Base-by-base conservation (phyloP, 1,140 invertebrate species). In the Zaprionus lachaisei region DNA sequence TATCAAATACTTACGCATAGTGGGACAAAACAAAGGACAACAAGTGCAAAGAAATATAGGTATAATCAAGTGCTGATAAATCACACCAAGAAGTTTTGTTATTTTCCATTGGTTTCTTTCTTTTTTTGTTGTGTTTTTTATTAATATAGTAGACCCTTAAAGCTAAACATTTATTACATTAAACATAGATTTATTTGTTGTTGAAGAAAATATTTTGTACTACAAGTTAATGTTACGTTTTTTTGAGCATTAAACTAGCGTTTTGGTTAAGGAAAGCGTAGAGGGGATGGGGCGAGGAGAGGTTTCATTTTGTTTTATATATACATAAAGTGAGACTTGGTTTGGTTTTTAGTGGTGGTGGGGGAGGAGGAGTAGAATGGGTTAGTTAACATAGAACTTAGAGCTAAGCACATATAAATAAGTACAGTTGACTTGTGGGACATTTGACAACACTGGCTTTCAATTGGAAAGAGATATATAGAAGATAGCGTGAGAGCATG, bases 231-330 rank as follows among this genome's bases (percentile, higher is more conserved):
- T 73, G 77, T 89, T 78, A 76, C 26, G 67, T 66, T 47, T 75
- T 66, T 47, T 75, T 79, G 68, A 79, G 82, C 68, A 76, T 86
- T 72, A 87, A 49, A 63, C 80, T 86, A 87, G 84, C 71, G 72
- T 89, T 84, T 83, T 72, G 81, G 84, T 87, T 90, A 89, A 79
- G 85, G 72, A 84, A 89, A 87, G 84, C 84, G 62, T 75, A 55
- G 15, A 26, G 22, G 38, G 64, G 28, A n/a, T 15, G 14, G 20
- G 28, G 28, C 28, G n/a, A 44, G 70, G 62, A 66, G n/a, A 22
- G 49, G 28, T 28, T 26, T 34, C 44, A 68, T 62, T 87, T 79
- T 49, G 56, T 70, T 72, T 72, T 80, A 55, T 86, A 84, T 81
- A 72, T 78, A 69, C 57, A 72, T 60, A 64, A 74, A 80, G 49